Percentiles rank a stretch among this genome's conserved stretches.
Evolutionary conservation across 2,888 invertebrate genomes (phyloP).

Genomic region (Gastracanthus pulcherrimus): DNA sequence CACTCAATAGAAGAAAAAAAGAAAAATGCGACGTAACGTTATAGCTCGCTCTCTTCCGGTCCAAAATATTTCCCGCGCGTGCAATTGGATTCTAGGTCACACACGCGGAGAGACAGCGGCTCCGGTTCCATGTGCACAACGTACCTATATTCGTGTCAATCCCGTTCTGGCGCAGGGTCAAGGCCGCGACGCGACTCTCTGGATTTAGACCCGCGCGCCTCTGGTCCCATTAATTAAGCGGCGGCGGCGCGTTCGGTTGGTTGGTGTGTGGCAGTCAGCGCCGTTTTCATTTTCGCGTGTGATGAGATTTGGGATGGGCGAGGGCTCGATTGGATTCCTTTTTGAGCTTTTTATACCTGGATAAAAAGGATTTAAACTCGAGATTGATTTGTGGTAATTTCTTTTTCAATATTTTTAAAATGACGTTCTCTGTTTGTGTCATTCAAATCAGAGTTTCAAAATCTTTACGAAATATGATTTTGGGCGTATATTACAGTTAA

Average conservation of each 20-base stretch:
- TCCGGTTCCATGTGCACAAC: background rate
- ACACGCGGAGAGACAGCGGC: background rate
- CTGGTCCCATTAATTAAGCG: slow-evolving; percentile 33
- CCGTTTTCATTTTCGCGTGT: background rate
- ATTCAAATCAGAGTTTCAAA: no score
- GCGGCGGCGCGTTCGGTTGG: no score
- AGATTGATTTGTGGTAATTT: no score
- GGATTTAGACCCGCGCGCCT: slow-evolving; percentile 27
- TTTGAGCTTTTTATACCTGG: background rate
- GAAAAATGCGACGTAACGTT: background rate
- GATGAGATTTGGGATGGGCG: background rate
- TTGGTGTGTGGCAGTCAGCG: background rate
- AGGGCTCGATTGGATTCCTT: background rate
- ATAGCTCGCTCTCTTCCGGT: background rate
- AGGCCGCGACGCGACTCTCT: slow-evolving; percentile 45
- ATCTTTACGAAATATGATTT: no score
- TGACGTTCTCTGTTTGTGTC: no score
- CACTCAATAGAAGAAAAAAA: background rate
- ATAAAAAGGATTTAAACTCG: no score
- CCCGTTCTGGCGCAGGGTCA: slow-evolving; percentile 55
- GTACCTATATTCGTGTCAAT: background rate
- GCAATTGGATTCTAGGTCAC: slow-evolving; percentile 42
- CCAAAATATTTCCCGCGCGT: background rate
- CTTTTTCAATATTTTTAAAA: no score
- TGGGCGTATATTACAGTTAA: no score